phyloP scores from a whole-genome alignment of 2,888 invertebrate genomes.

The Palloptera scutellata region DNA sequence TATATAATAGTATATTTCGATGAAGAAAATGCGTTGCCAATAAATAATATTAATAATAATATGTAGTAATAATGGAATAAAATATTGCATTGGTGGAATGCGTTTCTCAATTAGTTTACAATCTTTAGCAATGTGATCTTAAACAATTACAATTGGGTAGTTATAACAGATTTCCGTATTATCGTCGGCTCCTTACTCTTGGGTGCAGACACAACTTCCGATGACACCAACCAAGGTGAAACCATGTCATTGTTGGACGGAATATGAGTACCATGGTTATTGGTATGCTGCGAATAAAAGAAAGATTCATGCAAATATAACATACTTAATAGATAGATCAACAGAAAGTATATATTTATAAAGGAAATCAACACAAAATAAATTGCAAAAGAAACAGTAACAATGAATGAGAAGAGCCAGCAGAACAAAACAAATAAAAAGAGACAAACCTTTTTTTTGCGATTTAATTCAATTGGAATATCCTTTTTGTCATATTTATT shows the following conservation, averaged over 20 bases:
- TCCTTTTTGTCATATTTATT: slow-evolving; percentile 11
- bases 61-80: too few relatives aligned
- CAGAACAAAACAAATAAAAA: slow-evolving; percentile 30
- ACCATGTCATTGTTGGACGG: slow-evolving; percentile 70
- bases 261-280: slow-evolving; percentile 65
- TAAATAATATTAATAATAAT: too few relatives aligned
- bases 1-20: too few relatives aligned
- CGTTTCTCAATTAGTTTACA: too few relatives aligned
- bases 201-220: slow-evolving; percentile 74
- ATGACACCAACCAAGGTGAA: slow-evolving; percentile 84
- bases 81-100: too few relatives aligned
- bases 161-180: slow-evolving; percentile 86
- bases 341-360: slow-evolving; percentile 21
- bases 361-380: slow-evolving; percentile 6
- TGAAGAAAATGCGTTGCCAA: too few relatives aligned
- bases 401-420: slow-evolving; percentile 23
- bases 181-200: slow-evolving; percentile 75
- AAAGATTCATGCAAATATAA: slow-evolving; percentile 14
- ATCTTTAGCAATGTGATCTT: too few relatives aligned
- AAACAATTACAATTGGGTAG: slow-evolving; percentile 75
- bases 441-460: slow-evolving; percentile 57
- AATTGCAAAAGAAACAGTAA: slow-evolving; percentile 22
- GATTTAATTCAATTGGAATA: slow-evolving; percentile 43
- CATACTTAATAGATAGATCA: slow-evolving; percentile 2
- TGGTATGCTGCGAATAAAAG: slow-evolving; percentile 61